Base-by-base conservation (phyloP, 2,797 vertebrate species). In the Galaxias olidus region DNA sequence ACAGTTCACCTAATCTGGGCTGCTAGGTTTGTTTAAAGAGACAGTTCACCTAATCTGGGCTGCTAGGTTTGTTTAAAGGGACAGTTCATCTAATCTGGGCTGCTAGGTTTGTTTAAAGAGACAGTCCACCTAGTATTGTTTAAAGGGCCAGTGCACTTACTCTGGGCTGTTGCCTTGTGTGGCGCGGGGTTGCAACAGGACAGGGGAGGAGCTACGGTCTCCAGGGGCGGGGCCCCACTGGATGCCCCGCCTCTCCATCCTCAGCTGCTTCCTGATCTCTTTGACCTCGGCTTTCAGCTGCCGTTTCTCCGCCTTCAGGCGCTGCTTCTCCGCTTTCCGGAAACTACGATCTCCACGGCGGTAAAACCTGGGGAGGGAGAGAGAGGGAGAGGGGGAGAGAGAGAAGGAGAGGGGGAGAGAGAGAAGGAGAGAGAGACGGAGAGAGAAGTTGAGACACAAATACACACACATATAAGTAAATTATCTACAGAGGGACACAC, bases 271-370 rank as follows among this genome's bases (percentile, higher is more conserved):
- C 74, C 96, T 93, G 73, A 98, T 95, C 86, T 98, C 96, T 75
- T 96, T 94, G 72, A 97, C 94, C 73, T 98, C 97, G 0, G 95
- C 96, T 81, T 98, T 98, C 41, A 96, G 90, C 72, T 98, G 93
- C 1, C 95, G 94, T 80, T 98, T 98, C 84, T 98, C 97, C 4
- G 96, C 95, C 84, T 96, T 91, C 61, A 98, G 85, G 0, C 95
- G 93, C 78, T 98, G 96, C 72, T 98, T 98, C 85, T 98, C 97
- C 0, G 96, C 95, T 82, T 98, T 98, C 45, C 96, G 88, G 74
- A 98, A 96, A 71, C 94, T 95, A 77, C 96, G 94, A 77, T 98
- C 96, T 9, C 96, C 94, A 65, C 95, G 94, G 40, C 94, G 93
- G 84, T 98, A 96, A 55, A 97, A 95, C 84, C 97, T 98, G n/a